Conservation (phyloP, 2,888 invertebrate species). For the Glyphotaelius pellucidus region DNA sequence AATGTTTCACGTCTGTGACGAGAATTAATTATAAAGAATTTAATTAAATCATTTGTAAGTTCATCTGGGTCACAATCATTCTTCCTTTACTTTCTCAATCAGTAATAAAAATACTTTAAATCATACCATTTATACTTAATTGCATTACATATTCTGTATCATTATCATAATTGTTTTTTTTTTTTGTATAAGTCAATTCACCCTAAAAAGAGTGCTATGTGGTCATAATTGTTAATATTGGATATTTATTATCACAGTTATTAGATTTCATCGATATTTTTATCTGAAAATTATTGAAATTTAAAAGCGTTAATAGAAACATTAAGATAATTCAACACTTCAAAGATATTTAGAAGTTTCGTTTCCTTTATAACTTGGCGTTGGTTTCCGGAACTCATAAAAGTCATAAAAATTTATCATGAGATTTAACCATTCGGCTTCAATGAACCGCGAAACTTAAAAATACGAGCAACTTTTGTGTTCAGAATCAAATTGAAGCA, state of each 20-base stretch:
- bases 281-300: background rate
- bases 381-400: background rate
- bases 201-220: too few species aligned
- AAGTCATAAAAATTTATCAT: background rate
- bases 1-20: too few species aligned
- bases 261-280: background rate
- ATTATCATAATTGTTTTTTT: background rate
- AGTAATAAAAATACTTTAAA: background rate
- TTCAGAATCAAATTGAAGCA: background rate
- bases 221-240: too few species aligned
- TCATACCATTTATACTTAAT: background rate
- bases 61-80: too few species aligned
- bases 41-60: too few species aligned
- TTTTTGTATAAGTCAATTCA: too few species aligned
- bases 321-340: slow-evolving; percentile 2
- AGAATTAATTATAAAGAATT: too few species aligned
- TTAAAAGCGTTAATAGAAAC: background rate
- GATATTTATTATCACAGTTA: background rate
- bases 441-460: background rate
- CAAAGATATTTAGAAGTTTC: background rate
- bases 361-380: background rate
- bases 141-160: background rate
- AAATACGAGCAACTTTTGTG: background rate
- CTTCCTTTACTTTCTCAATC: background rate
- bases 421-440: background rate